Percentiles rank a stretch among this genome's conserved stretches.
phyloP scores from a whole-genome alignment of 2,888 invertebrate genomes.

The Oscheius sp. region DNA sequence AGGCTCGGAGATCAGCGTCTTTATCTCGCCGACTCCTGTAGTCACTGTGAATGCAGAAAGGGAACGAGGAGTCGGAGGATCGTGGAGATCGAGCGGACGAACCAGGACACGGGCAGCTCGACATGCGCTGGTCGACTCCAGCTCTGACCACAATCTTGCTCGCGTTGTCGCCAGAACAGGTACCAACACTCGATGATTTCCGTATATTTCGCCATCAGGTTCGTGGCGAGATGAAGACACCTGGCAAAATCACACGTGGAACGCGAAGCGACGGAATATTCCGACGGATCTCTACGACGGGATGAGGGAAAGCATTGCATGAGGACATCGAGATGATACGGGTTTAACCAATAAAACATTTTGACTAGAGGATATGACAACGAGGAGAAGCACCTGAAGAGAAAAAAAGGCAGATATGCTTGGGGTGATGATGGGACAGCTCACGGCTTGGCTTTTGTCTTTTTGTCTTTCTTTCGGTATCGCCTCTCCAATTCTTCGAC shows the following conservation, averaged over 20 bases:
- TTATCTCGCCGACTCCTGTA: constrained; percentile 62
- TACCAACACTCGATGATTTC: background rate
- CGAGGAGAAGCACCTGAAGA: constrained; percentile 4
- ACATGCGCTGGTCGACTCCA: constrained; percentile 52
- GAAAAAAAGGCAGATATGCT: background rate
- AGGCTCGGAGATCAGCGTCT: constrained; percentile 70
- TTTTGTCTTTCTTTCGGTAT: constrained; percentile 26
- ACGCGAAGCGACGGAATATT: constrained; percentile 30
- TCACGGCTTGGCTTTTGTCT: background rate
- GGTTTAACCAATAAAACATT: no score
- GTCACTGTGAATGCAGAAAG: constrained; percentile 46
- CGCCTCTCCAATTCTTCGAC: background rate
- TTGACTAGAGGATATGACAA: background rate
- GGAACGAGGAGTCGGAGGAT: constrained; percentile 25
- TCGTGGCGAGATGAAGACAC: constrained; percentile 35
- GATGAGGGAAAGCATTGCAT: constrained; percentile 38
- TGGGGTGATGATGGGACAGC: background rate
- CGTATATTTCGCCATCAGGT: background rate
- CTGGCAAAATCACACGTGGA: constrained; percentile 36
- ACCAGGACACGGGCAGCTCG: constrained; percentile 40
- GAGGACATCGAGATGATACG: background rate
- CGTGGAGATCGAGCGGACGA: constrained; percentile 35
- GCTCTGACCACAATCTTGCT: constrained; percentile 57
- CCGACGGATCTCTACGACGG: constrained; percentile 17
- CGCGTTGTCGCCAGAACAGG: constrained; percentile 39